phyloP scores from a whole-genome alignment of 2,113 vertebrate genomes.

The Micromys minutus region DNA sequence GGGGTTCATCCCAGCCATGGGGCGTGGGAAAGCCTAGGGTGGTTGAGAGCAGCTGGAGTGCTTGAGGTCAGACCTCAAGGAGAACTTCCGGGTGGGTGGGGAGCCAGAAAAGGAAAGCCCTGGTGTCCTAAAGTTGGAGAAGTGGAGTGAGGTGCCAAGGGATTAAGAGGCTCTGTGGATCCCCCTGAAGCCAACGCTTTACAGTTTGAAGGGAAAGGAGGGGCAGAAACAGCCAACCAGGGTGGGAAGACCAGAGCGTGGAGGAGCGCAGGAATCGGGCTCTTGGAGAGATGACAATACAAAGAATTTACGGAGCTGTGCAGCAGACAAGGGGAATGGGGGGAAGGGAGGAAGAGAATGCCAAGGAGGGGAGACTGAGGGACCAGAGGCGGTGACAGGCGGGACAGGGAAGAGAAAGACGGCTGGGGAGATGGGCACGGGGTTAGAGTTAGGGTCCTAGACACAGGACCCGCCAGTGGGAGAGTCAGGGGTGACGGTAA shows the following conservation, averaged over 20 bases:
- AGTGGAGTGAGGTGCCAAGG: too few species aligned
- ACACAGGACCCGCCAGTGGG: neutral
- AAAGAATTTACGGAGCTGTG: neutral
- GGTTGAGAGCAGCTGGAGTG: constrained; percentile 70
- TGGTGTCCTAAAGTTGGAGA: constrained; percentile 35
- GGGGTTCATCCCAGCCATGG: constrained; percentile 71
- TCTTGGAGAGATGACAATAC: neutral
- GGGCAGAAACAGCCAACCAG: neutral
- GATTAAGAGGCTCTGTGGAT: neutral
- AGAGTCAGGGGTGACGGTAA: neutral
- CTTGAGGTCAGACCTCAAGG: constrained; percentile 69
- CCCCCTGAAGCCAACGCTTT: neutral
- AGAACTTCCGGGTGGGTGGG: constrained; percentile 76
- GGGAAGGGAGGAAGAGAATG: too few species aligned
- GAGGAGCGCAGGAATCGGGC: neutral
- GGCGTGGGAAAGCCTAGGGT: constrained; percentile 75
- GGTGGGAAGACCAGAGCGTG: neutral
- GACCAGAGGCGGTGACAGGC: neutral
- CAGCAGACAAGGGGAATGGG: neutral
- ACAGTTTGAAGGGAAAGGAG: neutral
- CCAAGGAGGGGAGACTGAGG: neutral
- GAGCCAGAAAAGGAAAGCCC: constrained; percentile 40
- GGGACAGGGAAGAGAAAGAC: neutral
- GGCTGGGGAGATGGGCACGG: too few species aligned
- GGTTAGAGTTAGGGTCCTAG: neutral